Percentiles rank a stretch among this genome's conserved stretches.
These are phyloP conservation scores for Stictonetta naevosa DNA, from an alignment of 2,113 vertebrate species.

Conservation along the genomic window DNA sequence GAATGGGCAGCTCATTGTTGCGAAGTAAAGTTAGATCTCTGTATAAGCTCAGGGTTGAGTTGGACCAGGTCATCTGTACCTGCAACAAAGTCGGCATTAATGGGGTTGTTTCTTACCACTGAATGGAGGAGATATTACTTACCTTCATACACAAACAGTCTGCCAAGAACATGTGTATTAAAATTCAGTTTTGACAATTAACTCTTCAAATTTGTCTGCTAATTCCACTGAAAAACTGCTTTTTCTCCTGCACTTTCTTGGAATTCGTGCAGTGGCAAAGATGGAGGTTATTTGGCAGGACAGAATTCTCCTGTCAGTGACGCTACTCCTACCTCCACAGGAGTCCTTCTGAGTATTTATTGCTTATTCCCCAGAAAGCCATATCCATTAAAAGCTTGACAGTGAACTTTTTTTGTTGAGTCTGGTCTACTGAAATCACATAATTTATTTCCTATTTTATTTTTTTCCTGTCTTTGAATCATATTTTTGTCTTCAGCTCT, in stretches of 20 bases:
- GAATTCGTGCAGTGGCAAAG: not conserved
- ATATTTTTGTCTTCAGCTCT: not conserved
- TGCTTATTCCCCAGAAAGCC: not conserved
- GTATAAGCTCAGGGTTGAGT: slow-evolving; percentile 86
- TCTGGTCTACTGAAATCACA: not conserved
- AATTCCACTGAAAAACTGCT: not conserved
- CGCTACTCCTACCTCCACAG: not conserved
- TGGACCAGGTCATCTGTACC: slow-evolving; percentile 78
- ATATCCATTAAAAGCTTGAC: not conserved
- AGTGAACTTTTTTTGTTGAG: not conserved
- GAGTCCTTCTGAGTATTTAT: not conserved
- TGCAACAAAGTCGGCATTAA: slow-evolving; percentile 52
- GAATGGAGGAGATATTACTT: not conserved
- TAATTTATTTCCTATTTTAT: not conserved
- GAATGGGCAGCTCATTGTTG: slow-evolving; percentile 78
- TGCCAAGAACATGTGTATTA: fast-evolving
- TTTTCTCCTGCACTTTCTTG: not conserved
- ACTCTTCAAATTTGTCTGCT: not conserved
- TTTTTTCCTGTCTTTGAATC: not conserved
- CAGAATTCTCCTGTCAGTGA: not conserved
- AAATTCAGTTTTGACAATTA: not conserved
- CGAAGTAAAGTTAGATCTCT: slow-evolving; percentile 82
- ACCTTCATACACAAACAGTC: not conserved
- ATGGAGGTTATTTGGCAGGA: not conserved
- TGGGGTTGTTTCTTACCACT: not conserved